Percentiles rank a stretch among this genome's conserved stretches.
Evolutionary conservation across 2,113 vertebrate species (phyloP).

Genomic region (Oryzias melastigma): DNA sequence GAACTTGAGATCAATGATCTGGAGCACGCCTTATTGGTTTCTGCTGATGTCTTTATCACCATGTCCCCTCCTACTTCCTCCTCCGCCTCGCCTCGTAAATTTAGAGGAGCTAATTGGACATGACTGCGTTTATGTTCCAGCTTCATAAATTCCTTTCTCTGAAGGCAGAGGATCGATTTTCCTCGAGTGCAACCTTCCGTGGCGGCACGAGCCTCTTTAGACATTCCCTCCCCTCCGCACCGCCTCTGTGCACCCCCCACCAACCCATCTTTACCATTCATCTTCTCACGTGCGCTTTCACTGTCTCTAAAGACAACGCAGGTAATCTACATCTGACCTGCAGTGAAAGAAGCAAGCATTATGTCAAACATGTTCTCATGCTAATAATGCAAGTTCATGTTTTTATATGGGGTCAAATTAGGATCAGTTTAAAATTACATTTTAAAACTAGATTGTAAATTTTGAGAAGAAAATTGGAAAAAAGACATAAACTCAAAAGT

Average conservation of each 20-base stretch:
- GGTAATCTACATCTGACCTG: slow-evolving; percentile 57
- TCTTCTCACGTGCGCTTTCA: slow-evolving; percentile 20
- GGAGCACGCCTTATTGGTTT: slow-evolving; percentile 66
- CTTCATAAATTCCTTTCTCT: slow-evolving; percentile 77
- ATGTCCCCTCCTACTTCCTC: slow-evolving; percentile 57
- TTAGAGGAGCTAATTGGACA: slow-evolving; percentile 74
- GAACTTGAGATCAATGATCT: slow-evolving; percentile 66
- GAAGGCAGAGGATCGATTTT: slow-evolving; percentile 74
- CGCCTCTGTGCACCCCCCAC: not conserved
- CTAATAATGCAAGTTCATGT: not conserved
- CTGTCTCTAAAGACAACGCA: slow-evolving; percentile 36
- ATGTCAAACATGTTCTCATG: slow-evolving; percentile 7
- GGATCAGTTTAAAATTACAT: no score
- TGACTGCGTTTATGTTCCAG: slow-evolving; percentile 75
- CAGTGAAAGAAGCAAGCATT: slow-evolving; percentile 21
- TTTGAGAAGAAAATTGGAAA: no score
- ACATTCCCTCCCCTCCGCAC: slow-evolving; percentile 24
- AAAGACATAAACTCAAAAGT: no score
- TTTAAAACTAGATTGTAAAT: no score
- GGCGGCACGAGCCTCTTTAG: slow-evolving; percentile 45
- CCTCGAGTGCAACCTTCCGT: slow-evolving; percentile 53
- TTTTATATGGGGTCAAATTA: no score
- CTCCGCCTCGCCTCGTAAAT: slow-evolving; percentile 62
- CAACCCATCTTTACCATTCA: slow-evolving; percentile 7
- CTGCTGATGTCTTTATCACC: slow-evolving; percentile 70